These are phyloP conservation scores for Toxotes jaculatrix DNA, from an alignment of 2,113 vertebrate genomes.

Conservation along the genomic window DNA sequence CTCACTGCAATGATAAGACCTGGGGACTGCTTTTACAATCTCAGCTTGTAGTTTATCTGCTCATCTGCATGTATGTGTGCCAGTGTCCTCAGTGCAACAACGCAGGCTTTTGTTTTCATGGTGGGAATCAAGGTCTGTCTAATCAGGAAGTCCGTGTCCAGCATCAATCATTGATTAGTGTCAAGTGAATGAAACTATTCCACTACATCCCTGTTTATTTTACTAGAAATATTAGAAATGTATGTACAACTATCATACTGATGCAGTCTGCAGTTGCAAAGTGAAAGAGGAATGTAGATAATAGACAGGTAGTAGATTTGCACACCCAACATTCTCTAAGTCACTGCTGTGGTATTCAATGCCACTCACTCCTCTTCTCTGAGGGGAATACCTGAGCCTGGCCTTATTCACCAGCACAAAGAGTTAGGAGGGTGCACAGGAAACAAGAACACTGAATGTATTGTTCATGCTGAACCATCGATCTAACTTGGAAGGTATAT, in stretches of 20 bases:
- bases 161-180: slow-evolving; percentile 61
- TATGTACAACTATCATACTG: slow-evolving; percentile 21
- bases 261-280: slow-evolving; percentile 46
- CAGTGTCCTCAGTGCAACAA: slow-evolving; percentile 77
- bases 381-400: slow-evolving; percentile 67
- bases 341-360: slow-evolving; percentile 57
- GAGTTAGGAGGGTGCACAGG: slow-evolving; percentile 28
- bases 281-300: slow-evolving; percentile 63
- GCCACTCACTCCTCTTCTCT: slow-evolving; percentile 40
- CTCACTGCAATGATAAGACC: slow-evolving; percentile 68
- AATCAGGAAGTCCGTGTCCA: slow-evolving; percentile 51
- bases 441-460: slow-evolving; percentile 64
- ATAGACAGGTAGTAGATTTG: slow-evolving; percentile 61
- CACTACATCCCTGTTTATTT: background rate
- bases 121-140: slow-evolving; percentile 69
- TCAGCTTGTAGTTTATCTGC: slow-evolving; percentile 62
- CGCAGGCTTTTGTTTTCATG: slow-evolving; percentile 72
- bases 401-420: slow-evolving; percentile 57
- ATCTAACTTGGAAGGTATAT: slow-evolving; percentile 55
- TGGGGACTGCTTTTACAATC: slow-evolving; percentile 59
- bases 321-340: slow-evolving; percentile 59
- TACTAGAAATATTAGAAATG: background rate
- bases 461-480: slow-evolving; percentile 57
- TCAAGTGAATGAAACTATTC: slow-evolving; percentile 24
- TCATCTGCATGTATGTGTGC: slow-evolving; percentile 70